Evolutionary conservation across 2,797 vertebrate species (phyloP), one percentile per base, ranked within the genome.

Genomic region (Clarias laeviceps): DNA sequence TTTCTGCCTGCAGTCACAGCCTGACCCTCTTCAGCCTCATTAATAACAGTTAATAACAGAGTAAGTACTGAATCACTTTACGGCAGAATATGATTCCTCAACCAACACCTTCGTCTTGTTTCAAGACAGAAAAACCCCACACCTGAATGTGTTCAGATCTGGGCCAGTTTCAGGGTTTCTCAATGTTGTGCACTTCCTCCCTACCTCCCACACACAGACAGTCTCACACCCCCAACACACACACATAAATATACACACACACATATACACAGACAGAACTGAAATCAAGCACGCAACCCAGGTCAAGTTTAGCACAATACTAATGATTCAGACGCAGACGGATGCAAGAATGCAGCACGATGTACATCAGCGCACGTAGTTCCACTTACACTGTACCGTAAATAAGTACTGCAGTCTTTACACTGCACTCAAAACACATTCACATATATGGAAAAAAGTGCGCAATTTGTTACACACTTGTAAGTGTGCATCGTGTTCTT

Each of bases 221-320:
- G 18, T 5, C 61, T 5, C 61, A 62, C 12, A 73, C 80, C 24
- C 84, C 45, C 45, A 45, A 15, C 70, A 69, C 66, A 69, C 66
- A 69, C 32, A 37, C 18, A 37, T 37, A 40, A 5, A 40, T 22
- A 85, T 80, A 54, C 70, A 27, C 70, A 54, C 70, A 74, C 45
- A 56, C n/a, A 54, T 24, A 27, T 17, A 72, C 79, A 40, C 83
- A 87, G 62, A 34, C 80, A 83, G 80, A 62, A 5, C 54, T 56
- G 34, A 70, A 45, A 29, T 68, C 29, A 80, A 24, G 50, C 64
- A 68, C 40, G 20, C 40, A 12, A 56, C 54, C 54, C 59, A 27
- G 82, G 68, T 85, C 56, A 57, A 17, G 14, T 29, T 74, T 34
- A 77, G 29, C 56, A 61, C 66, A 20, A n/a, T 15, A 32, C 66